Conservation (phyloP, 2,888 invertebrate species). For the Protodeltote pygarga region DNA sequence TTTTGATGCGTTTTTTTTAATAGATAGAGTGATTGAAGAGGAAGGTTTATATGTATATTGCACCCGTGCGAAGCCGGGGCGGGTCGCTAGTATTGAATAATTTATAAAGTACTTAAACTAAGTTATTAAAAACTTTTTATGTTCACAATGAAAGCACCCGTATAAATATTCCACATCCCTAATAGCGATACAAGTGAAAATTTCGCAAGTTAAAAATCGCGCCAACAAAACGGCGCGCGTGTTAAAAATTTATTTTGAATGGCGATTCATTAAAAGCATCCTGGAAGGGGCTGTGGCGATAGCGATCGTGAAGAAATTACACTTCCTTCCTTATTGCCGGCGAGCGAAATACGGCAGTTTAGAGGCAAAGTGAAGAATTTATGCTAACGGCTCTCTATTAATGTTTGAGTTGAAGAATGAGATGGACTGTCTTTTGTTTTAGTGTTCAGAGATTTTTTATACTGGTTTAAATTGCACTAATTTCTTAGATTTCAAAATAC, state of each 20-base stretch:
- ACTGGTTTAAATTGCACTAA: too few relatives aligned
- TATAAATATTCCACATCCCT: slow-evolving; percentile 12
- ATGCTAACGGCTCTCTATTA: slow-evolving; percentile 36
- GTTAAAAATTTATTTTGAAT: slow-evolving; percentile 56
- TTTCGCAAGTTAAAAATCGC: slow-evolving; percentile 25
- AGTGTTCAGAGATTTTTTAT: neutral
- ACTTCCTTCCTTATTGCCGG: slow-evolving; percentile 64
- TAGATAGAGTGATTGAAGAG: too few relatives aligned
- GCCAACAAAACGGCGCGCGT: slow-evolving; percentile 28
- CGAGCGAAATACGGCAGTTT: slow-evolving; percentile 52
- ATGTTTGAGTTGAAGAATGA: slow-evolving; percentile 20
- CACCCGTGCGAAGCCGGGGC: too few relatives aligned
- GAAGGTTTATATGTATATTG: too few relatives aligned
- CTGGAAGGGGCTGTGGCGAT: slow-evolving; percentile 52
- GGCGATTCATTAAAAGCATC: slow-evolving; percentile 57
- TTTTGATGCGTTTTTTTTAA: too few relatives aligned
- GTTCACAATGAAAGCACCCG: slow-evolving; percentile 7
- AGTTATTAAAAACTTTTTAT: neutral
- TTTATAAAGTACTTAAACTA: neutral
- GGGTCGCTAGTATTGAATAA: too few relatives aligned
- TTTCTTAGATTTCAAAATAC: too few relatives aligned
- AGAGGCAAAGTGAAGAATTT: slow-evolving; percentile 35
- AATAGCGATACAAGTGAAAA: slow-evolving; percentile 33
- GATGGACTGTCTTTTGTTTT: neutral
- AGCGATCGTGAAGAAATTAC: slow-evolving; percentile 62